Evolutionary conservation across 2,888 invertebrate genomes (phyloP), one percentile per base, ranked within the genome.

Genomic region (Priapulus caudatus): DNA sequence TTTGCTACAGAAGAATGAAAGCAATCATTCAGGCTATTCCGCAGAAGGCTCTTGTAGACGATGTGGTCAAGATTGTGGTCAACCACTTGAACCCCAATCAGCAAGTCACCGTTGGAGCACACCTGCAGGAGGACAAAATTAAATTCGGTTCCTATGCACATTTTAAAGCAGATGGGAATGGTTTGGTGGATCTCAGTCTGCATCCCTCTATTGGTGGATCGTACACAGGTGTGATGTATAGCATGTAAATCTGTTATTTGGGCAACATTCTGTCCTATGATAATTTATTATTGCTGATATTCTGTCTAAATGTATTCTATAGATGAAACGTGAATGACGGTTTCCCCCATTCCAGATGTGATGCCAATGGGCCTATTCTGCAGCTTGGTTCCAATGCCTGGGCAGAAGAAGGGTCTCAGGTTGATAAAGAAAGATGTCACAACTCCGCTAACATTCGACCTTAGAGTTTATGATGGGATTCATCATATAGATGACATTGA

Each of bases 301-400:
- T n/a, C n/a, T n/a, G n/a, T n/a, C n/a, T n/a, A n/a, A n/a, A n/a
- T n/a, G n/a, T n/a, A n/a, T n/a, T n/a, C n/a, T n/a, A n/a, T n/a
- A n/a, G n/a, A n/a, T n/a, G n/a, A n/a, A n/a, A n/a, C n/a, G n/a
- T n/a, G n/a, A n/a, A n/a, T n/a, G n/a, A n/a, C n/a, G n/a, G n/a
- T n/a, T n/a, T n/a, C n/a, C n/a, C n/a, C n/a, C n/a, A n/a, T n/a
- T n/a, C n/a, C 33, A 33, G 33, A n/a, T 10, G n/a, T 10, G n/a
- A 33, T 33, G 33, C 33, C 33, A 10, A 33, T 33, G 33, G 33
- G 33, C n/a, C 33, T 33, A n/a, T 33, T 33, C n/a, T 33, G 33
- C 10, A 10, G 10, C 10, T n/a, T 33, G n/a, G n/a, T 10, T 33
- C 10, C n/a, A n/a, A 10, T 33, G 10, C 33, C 33, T 33, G 33